Percentiles rank a stretch among this genome's conserved stretches.
Evolutionary conservation across 2,113 vertebrate species (phyloP).

Genomic region (Jacana jacana): DNA sequence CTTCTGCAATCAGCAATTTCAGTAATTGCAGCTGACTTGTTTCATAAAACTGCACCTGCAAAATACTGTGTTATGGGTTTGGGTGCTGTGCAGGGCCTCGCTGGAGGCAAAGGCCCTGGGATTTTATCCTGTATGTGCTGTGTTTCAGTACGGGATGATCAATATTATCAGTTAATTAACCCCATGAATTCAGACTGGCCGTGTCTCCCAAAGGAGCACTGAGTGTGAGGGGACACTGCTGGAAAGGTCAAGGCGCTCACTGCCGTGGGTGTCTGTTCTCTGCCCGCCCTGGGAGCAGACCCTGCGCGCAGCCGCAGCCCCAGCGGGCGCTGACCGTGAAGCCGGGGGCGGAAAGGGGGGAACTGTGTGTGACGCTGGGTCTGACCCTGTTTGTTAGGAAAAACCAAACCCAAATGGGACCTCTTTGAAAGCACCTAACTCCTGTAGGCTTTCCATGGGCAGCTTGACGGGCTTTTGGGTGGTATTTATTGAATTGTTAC

Average conservation of each 20-base stretch:
- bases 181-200: not conserved
- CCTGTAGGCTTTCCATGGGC: not conserved
- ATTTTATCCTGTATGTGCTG: not conserved
- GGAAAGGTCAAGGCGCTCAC: not conserved
- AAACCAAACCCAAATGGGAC: not conserved
- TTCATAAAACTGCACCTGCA: not conserved
- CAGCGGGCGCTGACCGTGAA: not conserved
- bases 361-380: not conserved
- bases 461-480: not conserved
- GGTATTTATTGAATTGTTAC: not conserved
- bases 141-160: not conserved
- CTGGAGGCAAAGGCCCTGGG: not conserved
- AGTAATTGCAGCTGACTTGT: no score
- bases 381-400: not conserved
- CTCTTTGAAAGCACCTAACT: not conserved
- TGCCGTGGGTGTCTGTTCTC: not conserved
- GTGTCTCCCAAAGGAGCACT: not conserved
- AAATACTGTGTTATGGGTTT: not conserved
- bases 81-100: accelerated
- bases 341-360: not conserved
- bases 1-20: no score
- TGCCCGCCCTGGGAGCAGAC: not conserved
- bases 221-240: not conserved
- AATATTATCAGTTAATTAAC: not conserved
- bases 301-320: not conserved